These are phyloP conservation scores for Orchestia grillus DNA, from an alignment of 1,140 invertebrate species.

Conservation along the genomic window DNA sequence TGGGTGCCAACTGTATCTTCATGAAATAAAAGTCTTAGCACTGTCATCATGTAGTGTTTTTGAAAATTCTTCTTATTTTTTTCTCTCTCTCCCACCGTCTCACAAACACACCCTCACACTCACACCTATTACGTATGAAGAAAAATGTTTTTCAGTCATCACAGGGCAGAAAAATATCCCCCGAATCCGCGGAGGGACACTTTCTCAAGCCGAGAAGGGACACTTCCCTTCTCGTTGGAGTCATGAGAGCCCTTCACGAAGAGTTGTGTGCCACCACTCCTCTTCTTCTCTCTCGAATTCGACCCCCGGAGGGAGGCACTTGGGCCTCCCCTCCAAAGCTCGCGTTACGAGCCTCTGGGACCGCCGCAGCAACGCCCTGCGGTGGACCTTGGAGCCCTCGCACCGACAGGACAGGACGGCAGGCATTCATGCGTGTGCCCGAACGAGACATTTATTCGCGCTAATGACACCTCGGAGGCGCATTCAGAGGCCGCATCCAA, in stretches of 20 bases:
- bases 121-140: too few species aligned
- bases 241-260: neutral
- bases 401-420: neutral
- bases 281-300: neutral
- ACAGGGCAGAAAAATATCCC: neutral
- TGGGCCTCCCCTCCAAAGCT: neutral
- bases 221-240: too few species aligned
- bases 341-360: neutral
- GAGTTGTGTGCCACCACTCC: neutral
- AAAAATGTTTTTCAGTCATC: too few species aligned
- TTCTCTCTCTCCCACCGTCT: too few species aligned
- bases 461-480: neutral
- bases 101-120: too few species aligned
- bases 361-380: neutral
- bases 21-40: too few species aligned
- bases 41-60: too few species aligned
- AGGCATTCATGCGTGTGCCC: neutral
- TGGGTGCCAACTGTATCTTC: too few species aligned
- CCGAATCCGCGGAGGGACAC: neutral
- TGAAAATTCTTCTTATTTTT: too few species aligned
- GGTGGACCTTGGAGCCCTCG: neutral
- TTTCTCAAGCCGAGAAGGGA: too few species aligned
- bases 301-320: slow-evolving; percentile 8
- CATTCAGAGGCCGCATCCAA: neutral
- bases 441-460: neutral